phyloP scores from a whole-genome alignment of 37 sponge, comb jelly and placozoan species.

The Tethya wilhelma region DNA sequence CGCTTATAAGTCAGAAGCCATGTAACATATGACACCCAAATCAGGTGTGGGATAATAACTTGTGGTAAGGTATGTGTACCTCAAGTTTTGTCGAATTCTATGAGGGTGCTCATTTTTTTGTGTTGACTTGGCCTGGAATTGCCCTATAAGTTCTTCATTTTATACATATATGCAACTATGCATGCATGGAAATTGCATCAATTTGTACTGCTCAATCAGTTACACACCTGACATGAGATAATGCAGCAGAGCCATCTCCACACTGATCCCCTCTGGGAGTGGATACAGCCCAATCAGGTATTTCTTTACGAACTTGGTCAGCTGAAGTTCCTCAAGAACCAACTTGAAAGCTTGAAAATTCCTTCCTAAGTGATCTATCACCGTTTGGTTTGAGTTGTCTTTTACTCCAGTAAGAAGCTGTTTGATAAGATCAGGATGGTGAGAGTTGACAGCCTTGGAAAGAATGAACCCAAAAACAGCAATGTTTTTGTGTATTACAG shows the following conservation, averaged over 20 bases:
- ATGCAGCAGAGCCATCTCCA: slow-evolving; percentile 25
- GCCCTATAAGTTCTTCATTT: not conserved
- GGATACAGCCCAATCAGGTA: not conserved
- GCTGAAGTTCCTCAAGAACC: not conserved
- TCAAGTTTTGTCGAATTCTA: too few relatives aligned
- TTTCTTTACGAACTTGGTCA: not conserved
- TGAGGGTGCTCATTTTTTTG: too few relatives aligned
- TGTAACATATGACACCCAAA: too few relatives aligned
- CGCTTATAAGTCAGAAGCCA: too few relatives aligned
- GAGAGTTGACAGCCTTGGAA: not conserved
- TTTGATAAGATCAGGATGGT: not conserved
- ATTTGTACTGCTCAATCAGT: not conserved
- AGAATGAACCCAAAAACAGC: slow-evolving; percentile 18
- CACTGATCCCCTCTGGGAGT: not conserved
- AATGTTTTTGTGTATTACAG: slow-evolving; percentile 17
- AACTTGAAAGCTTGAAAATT: not conserved
- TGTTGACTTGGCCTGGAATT: too few relatives aligned
- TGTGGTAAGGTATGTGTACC: too few relatives aligned
- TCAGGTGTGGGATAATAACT: too few relatives aligned
- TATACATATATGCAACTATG: not conserved
- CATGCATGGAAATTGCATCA: not conserved
- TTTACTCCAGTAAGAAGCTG: slow-evolving; percentile 4
- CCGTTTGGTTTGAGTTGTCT: slow-evolving; percentile 5
- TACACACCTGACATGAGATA: slow-evolving; percentile 4
- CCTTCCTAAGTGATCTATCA: not conserved